These are phyloP conservation scores for Epinephelus malabaricus DNA, from an alignment of 2,797 vertebrate species.

Conservation along the genomic window DNA sequence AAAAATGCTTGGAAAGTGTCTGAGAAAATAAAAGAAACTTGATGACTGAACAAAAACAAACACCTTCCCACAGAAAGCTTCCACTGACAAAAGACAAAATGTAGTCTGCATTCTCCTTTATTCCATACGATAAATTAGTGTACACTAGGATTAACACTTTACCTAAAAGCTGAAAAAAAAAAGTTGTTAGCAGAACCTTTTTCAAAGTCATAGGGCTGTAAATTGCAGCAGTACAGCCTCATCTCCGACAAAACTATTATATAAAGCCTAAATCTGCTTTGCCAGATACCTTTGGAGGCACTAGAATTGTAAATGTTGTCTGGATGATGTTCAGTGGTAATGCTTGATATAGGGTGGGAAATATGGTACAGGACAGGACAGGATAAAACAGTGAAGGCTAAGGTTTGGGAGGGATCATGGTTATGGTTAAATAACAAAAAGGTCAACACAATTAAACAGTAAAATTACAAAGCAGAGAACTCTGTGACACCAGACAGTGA, in stretches of 20 bases:
- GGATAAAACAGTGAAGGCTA: background rate
- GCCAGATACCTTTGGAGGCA: background rate
- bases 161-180: background rate
- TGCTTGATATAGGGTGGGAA: background rate
- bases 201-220: background rate
- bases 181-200: background rate
- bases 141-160: background rate
- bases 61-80: background rate
- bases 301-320: background rate
- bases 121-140: background rate
- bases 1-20: background rate
- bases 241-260: background rate
- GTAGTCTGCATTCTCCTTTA: background rate
- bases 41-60: constrained; percentile 11
- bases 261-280: background rate
- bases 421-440: no score
- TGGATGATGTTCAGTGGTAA: background rate
- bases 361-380: no score
- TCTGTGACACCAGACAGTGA: background rate
- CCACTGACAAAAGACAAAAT: background rate
- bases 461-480: background rate
- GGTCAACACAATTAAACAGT: background rate
- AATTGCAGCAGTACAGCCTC: background rate
- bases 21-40: background rate
- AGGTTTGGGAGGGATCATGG: background rate